phyloP scores from a whole-genome alignment of 1,140 invertebrate species.

The Bombus balteatus region DNA sequence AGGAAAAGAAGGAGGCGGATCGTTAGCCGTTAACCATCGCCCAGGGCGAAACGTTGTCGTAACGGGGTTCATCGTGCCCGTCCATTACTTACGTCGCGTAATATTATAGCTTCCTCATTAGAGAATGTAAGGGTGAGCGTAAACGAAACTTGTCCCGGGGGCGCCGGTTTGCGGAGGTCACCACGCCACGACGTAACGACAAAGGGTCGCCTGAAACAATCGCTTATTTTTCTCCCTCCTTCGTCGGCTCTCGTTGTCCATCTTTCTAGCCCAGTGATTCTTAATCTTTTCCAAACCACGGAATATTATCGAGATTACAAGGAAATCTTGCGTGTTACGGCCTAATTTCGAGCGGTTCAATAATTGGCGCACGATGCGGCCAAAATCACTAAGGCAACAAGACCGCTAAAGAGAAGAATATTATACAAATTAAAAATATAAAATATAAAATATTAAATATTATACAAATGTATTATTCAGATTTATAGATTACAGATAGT shows the following conservation, averaged over 20 bases:
- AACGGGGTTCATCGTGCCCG: constrained; percentile 49
- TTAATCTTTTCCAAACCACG: no score
- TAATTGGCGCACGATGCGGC: no score
- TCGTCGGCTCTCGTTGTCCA: neutral
- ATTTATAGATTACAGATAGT: no score
- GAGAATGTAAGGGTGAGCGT: constrained; percentile 56
- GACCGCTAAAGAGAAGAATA: no score
- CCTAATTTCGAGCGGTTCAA: no score
- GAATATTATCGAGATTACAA: no score
- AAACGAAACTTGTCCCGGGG: constrained; percentile 63
- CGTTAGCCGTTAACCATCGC: constrained; percentile 66
- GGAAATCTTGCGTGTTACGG: no score
- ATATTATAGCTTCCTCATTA: constrained; percentile 75
- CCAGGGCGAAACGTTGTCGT: constrained; percentile 50
- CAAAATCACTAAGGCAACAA: no score
- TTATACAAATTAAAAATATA: no score
- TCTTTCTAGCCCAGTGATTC: no score
- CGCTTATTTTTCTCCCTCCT: constrained; percentile 11
- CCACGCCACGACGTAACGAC: constrained; percentile 47
- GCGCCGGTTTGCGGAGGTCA: constrained; percentile 45
- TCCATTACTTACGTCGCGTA: constrained; percentile 69
- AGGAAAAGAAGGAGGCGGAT: constrained; percentile 39
- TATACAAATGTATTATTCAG: no score
- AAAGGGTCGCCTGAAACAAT: constrained; percentile 38
- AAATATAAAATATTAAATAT: no score